Conservation (phyloP, 2,113 vertebrate genomes). For the Pagrus major region DNA sequence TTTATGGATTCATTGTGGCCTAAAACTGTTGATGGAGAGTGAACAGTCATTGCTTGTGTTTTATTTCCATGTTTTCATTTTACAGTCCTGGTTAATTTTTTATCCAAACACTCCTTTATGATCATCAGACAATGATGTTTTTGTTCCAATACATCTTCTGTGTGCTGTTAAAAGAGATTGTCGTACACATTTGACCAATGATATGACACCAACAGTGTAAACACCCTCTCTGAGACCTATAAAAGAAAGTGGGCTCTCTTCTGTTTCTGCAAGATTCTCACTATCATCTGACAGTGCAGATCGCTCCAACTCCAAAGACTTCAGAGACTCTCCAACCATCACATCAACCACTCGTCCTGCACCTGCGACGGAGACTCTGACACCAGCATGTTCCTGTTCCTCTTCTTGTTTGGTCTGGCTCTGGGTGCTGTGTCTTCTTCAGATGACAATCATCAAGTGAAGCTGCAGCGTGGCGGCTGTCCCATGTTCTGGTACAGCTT, state of each 20-base stretch:
- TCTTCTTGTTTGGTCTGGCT: conserved; percentile 22
- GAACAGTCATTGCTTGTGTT: background rate
- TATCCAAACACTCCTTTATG: too few species aligned
- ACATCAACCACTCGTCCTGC: too few species aligned
- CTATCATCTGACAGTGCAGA: background rate
- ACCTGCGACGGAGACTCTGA: too few species aligned
- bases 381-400: conserved; percentile 17
- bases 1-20: background rate
- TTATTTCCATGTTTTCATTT: too few species aligned
- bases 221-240: conserved; percentile 12
- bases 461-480: background rate
- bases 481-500: too few species aligned
- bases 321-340: too few species aligned
- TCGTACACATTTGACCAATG: too few species aligned
- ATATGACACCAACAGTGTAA: background rate
- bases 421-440: conserved; percentile 32
- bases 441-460: background rate
- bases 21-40: too few species aligned
- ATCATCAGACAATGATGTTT: too few species aligned
- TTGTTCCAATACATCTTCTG: too few species aligned
- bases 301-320: background rate
- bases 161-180: too few species aligned
- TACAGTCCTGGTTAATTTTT: too few species aligned
- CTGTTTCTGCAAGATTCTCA: background rate
- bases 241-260: background rate